Evolutionary conservation across 2,113 vertebrate genomes (phyloP).

Genomic region (Polypterus bichir): DNA sequence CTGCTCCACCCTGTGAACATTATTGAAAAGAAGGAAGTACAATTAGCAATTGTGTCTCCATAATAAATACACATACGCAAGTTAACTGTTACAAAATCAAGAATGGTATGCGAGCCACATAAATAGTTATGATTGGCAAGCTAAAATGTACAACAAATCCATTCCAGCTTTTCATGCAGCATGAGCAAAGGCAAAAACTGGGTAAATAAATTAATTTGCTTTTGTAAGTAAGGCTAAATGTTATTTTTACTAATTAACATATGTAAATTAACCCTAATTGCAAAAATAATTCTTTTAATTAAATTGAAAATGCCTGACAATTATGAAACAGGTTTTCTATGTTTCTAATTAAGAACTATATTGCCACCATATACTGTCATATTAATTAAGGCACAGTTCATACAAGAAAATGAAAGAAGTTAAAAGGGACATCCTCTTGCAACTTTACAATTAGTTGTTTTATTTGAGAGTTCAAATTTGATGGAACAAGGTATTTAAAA

Average conservation of each 20-base stretch:
- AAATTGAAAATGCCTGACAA: conserved; percentile 29
- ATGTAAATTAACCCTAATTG: conserved; percentile 19
- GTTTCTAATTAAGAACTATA: conserved; percentile 40
- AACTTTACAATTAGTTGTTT: neutral
- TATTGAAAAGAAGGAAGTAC: no score
- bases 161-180: no score
- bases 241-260: conserved; percentile 13
- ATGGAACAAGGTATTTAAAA: no score
- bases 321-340: conserved; percentile 24
- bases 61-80: no score
- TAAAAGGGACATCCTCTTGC: conserved; percentile 1
- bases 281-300: conserved; percentile 27
- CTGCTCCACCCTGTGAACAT: no score
- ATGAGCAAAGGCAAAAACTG: no score
- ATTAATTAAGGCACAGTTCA: conserved; percentile 34
- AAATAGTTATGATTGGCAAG: no score
- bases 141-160: no score
- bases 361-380: conserved; percentile 31
- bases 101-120: no score
- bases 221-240: conserved; percentile 21
- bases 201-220: conserved; percentile 6
- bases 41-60: no score
- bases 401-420: conserved; percentile 8
- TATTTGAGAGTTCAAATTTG: no score
- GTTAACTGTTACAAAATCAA: no score